A percentile compares a stretch with the other conserved stretches of the same genome.
phyloP scores from a whole-genome alignment of 2,888 invertebrate species.

The Drosophila parthenogenetica region DNA sequence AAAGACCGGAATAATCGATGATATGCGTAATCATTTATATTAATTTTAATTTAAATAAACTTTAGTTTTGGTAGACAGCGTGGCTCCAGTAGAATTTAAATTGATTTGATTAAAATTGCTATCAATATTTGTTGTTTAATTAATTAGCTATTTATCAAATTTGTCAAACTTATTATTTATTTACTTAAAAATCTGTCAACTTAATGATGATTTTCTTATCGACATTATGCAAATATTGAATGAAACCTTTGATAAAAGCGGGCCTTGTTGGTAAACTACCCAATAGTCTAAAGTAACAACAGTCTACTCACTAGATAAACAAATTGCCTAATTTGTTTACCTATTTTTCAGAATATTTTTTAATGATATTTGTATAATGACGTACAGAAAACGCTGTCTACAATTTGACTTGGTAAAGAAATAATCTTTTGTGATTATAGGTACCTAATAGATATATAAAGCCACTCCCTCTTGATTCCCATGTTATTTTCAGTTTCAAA shows the following conservation, averaged over 20 bases:
- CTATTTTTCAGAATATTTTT: conserved; percentile 30
- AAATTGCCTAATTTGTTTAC: conserved; percentile 13
- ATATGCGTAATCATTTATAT: conserved; percentile 7
- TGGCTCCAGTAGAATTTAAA: conserved; percentile 11
- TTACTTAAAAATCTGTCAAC: conserved; percentile 1
- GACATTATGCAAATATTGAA: conserved; percentile 13
- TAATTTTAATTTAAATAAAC: conserved; percentile 24
- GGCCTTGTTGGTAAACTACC: conserved; percentile 16
- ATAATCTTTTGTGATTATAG: conserved; percentile 32
- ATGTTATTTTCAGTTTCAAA: background rate
- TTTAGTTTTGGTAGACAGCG: conserved; percentile 28
- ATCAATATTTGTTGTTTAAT: conserved; percentile 8
- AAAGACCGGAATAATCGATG: conserved; percentile 18
- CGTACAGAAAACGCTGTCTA: conserved; percentile 19
- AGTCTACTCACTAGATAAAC: background rate
- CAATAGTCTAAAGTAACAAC: background rate
- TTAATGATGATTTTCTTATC: conserved; percentile 17
- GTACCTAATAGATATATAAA: conserved; percentile 1
- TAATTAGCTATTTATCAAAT: background rate
- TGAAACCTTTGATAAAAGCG: conserved; percentile 32
- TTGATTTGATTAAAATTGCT: background rate
- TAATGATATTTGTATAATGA: conserved; percentile 38
- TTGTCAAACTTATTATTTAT: conserved; percentile 11
- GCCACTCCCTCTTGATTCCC: background rate
- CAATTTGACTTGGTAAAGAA: conserved; percentile 39